Evolutionary conservation across 1,140 invertebrate species (phyloP).

Genomic region (Bombus superbus): DNA sequence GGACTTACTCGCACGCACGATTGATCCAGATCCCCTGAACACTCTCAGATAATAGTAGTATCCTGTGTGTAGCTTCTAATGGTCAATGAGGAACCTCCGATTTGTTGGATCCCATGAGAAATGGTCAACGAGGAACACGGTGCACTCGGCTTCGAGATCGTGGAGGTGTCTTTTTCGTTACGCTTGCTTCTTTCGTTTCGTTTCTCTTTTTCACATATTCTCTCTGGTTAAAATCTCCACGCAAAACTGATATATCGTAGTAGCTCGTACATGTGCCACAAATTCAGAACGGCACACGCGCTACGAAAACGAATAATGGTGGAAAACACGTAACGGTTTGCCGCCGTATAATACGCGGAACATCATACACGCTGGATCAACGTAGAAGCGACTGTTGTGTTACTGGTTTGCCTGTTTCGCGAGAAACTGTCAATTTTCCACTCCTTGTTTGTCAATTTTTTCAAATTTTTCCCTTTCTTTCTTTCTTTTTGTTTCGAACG

Average conservation of each 20-base stretch:
- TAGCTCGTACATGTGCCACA: neutral
- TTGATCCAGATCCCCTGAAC: constrained; percentile 57
- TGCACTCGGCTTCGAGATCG: constrained; percentile 43
- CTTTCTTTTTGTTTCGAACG: neutral
- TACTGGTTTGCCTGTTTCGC: constrained; percentile 13
- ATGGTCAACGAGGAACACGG: constrained; percentile 65
- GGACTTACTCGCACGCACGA: constrained; percentile 38
- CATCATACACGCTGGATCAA: constrained; percentile 11
- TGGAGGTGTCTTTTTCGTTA: constrained; percentile 17
- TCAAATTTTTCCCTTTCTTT: neutral
- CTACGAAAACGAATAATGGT: neutral
- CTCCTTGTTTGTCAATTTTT: neutral
- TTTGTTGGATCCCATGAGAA: constrained; percentile 66
- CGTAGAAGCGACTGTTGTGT: neutral
- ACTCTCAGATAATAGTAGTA: constrained; percentile 57
- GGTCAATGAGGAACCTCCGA: constrained; percentile 62
- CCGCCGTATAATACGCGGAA: neutral
- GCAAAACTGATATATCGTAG: constrained; percentile 8
- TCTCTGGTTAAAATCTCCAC: neutral
- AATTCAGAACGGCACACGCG: neutral
- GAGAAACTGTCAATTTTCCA: constrained; percentile 21
- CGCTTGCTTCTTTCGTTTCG: neutral
- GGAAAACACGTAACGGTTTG: neutral
- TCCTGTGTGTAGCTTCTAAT: constrained; percentile 52
- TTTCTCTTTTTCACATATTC: neutral